Conservation (phyloP, 2,797 vertebrate species). For the Diglossa cyanea region DNA sequence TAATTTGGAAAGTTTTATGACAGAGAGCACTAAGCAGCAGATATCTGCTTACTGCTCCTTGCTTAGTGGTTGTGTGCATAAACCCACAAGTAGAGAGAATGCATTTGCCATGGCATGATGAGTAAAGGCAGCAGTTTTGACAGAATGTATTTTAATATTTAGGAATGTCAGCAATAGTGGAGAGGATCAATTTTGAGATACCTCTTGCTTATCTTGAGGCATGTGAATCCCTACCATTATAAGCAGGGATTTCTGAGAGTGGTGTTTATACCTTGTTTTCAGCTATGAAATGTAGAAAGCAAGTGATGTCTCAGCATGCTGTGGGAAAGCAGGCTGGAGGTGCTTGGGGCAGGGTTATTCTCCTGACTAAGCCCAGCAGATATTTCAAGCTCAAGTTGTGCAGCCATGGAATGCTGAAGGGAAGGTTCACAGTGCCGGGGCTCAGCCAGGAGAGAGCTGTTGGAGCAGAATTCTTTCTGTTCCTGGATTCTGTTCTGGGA, state of each 20-base stretch:
- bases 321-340: not conserved
- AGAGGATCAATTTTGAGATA: not conserved
- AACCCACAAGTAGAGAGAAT: not conserved
- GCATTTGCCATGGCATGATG: not conserved
- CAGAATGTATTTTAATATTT: not conserved
- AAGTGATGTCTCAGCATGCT: not conserved
- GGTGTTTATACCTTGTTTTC: not conserved
- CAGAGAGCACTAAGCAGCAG: not conserved
- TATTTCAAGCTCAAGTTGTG: not conserved
- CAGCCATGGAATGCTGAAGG: not conserved
- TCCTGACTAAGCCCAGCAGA: not conserved
- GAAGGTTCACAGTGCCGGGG: not conserved
- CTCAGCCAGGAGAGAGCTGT: not conserved
- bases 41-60: not conserved
- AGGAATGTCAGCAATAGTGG: not conserved
- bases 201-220: not conserved
- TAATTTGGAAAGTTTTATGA: not conserved
- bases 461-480: not conserved
- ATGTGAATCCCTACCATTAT: not conserved
- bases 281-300: not conserved
- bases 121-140: not conserved
- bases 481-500: not conserved
- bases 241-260: not conserved
- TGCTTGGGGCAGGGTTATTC: fast-evolving
- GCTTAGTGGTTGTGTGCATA: not conserved